Evolutionary conservation across 2,888 invertebrate species (phyloP).

Genomic region (Trachelus troglodyta): DNA sequence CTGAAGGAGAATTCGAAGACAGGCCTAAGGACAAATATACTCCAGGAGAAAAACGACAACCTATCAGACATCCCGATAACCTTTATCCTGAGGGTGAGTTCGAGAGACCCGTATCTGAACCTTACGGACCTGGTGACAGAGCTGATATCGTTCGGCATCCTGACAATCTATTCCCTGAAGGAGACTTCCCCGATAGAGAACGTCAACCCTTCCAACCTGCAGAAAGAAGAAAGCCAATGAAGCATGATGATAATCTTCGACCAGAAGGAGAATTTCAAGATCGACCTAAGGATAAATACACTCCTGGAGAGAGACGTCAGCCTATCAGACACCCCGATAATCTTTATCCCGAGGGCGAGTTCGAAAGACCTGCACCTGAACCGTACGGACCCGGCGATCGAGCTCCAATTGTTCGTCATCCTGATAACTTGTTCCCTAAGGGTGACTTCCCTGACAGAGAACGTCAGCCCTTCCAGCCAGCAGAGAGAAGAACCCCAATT

Average conservation of each 20-base stretch:
- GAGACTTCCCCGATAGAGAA: constrained; percentile 59
- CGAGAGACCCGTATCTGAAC: constrained; percentile 46
- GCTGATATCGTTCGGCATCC: constrained; percentile 19
- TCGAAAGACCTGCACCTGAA: constrained; percentile 66
- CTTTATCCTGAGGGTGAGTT: constrained; percentile 52
- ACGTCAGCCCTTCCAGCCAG: constrained; percentile 39
- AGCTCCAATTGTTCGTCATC: constrained; percentile 54
- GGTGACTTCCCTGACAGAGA: constrained; percentile 61
- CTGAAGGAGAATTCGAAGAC: constrained; percentile 65
- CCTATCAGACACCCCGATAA: constrained; percentile 44
- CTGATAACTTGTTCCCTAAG: constrained; percentile 66
- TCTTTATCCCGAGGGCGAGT: constrained; percentile 52
- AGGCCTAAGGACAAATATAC: constrained; percentile 47
- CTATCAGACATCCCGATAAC: constrained; percentile 58
- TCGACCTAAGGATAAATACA: constrained; percentile 53
- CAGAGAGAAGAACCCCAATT: constrained; percentile 62
- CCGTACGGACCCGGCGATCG: constrained; percentile 64
- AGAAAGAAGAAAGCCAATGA: constrained; percentile 55
- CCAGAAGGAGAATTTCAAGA: constrained; percentile 67
- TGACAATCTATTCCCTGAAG: constrained; percentile 71
- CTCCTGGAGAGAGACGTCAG: constrained; percentile 55
- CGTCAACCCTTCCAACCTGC: constrained; percentile 44
- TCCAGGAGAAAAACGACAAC: constrained; percentile 50
- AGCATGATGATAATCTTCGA: constrained; percentile 61
- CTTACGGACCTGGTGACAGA: constrained; percentile 49